Conservation (phyloP, 2,113 vertebrate species). For the Menidia beryllina region DNA sequence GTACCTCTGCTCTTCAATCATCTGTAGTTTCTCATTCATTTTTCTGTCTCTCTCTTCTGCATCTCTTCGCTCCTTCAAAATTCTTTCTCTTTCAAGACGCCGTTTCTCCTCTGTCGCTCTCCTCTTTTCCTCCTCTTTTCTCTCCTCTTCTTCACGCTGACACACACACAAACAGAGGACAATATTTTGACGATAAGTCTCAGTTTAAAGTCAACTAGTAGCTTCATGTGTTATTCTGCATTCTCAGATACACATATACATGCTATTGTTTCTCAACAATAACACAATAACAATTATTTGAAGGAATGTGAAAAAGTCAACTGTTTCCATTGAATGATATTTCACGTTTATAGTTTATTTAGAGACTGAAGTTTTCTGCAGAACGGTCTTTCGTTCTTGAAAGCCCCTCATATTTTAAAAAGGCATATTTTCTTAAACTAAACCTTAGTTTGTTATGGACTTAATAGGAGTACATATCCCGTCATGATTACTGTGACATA, state of each 20-base stretch:
- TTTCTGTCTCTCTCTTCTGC: constrained; percentile 86
- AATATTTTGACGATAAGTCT: background rate
- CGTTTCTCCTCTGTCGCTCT: constrained; percentile 80
- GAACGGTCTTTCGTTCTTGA: too few relatives aligned
- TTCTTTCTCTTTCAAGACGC: constrained; percentile 82
- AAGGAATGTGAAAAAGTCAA: too few relatives aligned
- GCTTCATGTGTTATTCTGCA: background rate
- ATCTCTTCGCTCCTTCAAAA: constrained; percentile 82
- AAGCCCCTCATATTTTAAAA: too few relatives aligned
- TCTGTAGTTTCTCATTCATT: constrained; percentile 83
- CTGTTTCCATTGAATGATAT: too few relatives aligned
- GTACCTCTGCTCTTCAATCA: constrained; percentile 86
- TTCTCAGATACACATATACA: background rate
- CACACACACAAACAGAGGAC: background rate
- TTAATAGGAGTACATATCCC: background rate
- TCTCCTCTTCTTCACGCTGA: constrained; percentile 85
- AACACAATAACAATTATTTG: background rate
- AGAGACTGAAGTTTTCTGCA: too few relatives aligned
- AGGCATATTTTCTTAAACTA: too few relatives aligned
- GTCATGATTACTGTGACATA: constrained; percentile 45
- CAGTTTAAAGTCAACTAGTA: background rate
- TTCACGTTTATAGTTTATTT: too few relatives aligned
- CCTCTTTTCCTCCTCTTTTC: constrained; percentile 84
- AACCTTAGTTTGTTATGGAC: too few relatives aligned
- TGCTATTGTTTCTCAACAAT: background rate